phyloP scores from a whole-genome alignment of 2,888 invertebrate genomes.

The Saturnia japonica region DNA sequence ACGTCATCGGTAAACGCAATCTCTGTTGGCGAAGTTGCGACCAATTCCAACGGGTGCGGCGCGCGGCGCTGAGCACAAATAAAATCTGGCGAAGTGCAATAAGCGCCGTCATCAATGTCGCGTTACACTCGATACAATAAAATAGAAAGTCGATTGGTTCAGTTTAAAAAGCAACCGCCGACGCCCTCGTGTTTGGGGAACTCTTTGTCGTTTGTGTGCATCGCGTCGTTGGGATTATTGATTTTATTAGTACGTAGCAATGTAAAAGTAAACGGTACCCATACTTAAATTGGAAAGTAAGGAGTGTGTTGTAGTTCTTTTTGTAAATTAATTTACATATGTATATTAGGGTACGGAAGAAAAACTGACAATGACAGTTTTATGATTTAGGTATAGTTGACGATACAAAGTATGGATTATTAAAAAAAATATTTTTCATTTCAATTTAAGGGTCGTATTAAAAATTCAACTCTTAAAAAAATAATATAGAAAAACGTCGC shows the following conservation, averaged over 20 bases:
- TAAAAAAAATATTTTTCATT: too few relatives aligned
- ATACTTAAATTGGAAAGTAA: not conserved
- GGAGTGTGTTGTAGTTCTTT: not conserved
- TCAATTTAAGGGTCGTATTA: too few relatives aligned
- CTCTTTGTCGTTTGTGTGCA: conserved; percentile 9
- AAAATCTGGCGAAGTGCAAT: conserved; percentile 72
- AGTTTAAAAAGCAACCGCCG: conserved; percentile 45
- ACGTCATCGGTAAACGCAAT: conserved; percentile 52
- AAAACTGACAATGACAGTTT: not conserved
- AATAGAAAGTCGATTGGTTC: conserved; percentile 72
- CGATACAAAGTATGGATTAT: too few relatives aligned
- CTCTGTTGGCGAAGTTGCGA: conserved; percentile 45
- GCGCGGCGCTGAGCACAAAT: conserved; percentile 44
- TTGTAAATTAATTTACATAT: not conserved
- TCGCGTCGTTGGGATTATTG: not conserved
- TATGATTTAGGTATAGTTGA: too few relatives aligned
- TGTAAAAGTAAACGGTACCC: not conserved
- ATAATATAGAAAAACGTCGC: too few relatives aligned
- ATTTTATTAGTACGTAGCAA: not conserved
- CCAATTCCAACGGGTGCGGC: conserved; percentile 57
- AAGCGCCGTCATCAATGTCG: conserved; percentile 77
- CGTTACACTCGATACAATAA: conserved; percentile 76
- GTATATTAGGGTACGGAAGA: not conserved
- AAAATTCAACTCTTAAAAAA: too few relatives aligned
- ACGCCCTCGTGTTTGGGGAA: conserved; percentile 18